Evolutionary conservation across 2,113 vertebrate genomes (phyloP), one percentile per base, ranked within the genome.

Genomic region (Alligator mississippiensis): DNA sequence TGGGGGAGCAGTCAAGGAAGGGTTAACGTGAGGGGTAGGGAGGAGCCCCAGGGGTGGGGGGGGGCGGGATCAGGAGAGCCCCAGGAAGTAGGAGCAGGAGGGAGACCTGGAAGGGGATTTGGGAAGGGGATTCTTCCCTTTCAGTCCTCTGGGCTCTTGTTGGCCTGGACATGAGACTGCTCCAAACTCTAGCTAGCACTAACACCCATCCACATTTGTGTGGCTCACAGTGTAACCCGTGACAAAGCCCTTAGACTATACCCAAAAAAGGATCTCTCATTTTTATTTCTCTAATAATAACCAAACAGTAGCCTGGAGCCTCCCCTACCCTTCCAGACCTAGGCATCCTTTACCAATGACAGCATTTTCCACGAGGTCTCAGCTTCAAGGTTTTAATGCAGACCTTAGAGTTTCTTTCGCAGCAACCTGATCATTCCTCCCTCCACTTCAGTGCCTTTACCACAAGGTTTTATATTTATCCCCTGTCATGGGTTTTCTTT

Each of bases 391-490:
- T 92, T 92, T 95, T 88, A 93, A 59, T 82, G 62, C 47, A 90
- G 30, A 47, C 47, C 84, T 80, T n/a, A 38, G 22, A 74, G 62
- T 86, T 95, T 81, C 88, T 90, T 94, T 88, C 78, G 61, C 21
- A 82, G 38, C 2, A 5, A 94, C 82, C n/a, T 64, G 91, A 61
- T 47, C 60, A 62, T 92, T 93, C 76, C 57, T 96, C 4, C 25
- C 91, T 76, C 88, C 89, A 89, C 64, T 96, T 96, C 82, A 87
- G 47, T 75, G 34, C 84, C 75, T 95, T 95, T 87, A 89, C 75
- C 80, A 83, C 77, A 82, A 88, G 72, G 24, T 27, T 93, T 90
- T 80, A 54, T 93, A 97, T 96, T 88, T 95, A 97, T 97, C 94
- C 77, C 0, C 85, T 96, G 94, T 94, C 94, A 92, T 54, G 47